These are phyloP conservation scores for Vollenhovia emeryi DNA, from an alignment of 1,140 invertebrate genomes.

Conservation along the genomic window DNA sequence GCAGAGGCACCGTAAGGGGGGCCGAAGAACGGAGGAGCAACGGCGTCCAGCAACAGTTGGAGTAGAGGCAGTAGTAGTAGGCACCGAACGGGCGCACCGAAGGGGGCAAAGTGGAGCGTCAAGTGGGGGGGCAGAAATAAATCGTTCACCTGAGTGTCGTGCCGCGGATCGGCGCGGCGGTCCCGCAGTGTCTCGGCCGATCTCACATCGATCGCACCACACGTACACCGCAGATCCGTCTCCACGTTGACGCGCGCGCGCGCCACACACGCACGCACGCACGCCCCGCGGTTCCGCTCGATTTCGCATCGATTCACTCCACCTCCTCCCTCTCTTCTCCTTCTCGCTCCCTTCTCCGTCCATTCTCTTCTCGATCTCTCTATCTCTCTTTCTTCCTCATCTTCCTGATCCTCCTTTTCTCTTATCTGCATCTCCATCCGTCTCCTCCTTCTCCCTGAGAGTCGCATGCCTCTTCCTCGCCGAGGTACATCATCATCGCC, in stretches of 20 bases:
- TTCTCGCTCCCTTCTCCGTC: neutral
- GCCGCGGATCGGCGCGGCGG: constrained; percentile 51
- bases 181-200: constrained; percentile 78
- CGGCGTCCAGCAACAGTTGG: neutral
- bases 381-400: constrained; percentile 15
- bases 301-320: constrained; percentile 3
- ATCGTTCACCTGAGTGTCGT: constrained; percentile 82
- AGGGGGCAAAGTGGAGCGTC: constrained; percentile 57
- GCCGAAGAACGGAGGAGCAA: constrained; percentile 28
- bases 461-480: constrained; percentile 31
- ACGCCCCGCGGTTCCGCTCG: constrained; percentile 9
- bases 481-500: constrained; percentile 28
- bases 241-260: neutral
- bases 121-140: constrained; percentile 81
- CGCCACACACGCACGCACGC: neutral
- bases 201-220: constrained; percentile 75
- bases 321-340: neutral
- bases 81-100: neutral
- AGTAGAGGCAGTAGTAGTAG: constrained; percentile 10
- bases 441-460: constrained; percentile 5
- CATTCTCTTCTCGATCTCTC: neutral
- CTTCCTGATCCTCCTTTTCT: constrained; percentile 17
- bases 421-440: neutral
- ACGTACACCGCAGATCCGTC: constrained; percentile 47
- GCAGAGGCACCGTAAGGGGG: constrained; percentile 53